Evolutionary conservation across 2,888 invertebrate genomes (phyloP).

Genomic region (Mactromeris polynyma): DNA sequence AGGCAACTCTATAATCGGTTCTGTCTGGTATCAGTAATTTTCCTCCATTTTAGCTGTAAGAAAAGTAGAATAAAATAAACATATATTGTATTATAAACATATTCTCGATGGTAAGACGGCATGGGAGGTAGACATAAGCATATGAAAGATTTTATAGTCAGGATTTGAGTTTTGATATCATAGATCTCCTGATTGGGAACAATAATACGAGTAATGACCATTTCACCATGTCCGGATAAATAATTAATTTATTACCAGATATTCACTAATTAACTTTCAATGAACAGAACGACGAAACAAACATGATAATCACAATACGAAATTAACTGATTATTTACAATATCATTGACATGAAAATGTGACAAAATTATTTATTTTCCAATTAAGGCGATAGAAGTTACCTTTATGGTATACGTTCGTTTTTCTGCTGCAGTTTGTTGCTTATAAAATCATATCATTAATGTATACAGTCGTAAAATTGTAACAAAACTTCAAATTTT

Average conservation of each 20-base stretch:
- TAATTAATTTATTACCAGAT: constrained; percentile 1
- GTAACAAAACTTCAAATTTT: too few relatives aligned
- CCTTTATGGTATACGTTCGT: background rate
- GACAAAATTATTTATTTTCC: background rate
- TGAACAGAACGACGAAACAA: background rate
- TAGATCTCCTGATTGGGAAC: background rate
- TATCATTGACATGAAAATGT: background rate
- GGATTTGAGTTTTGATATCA: too few relatives aligned
- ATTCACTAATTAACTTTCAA: background rate
- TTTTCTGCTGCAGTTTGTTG: too few relatives aligned
- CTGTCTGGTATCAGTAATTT: background rate
- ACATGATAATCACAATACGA: background rate
- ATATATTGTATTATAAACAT: too few relatives aligned
- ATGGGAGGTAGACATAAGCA: too few relatives aligned
- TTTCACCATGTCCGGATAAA: background rate
- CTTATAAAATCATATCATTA: too few relatives aligned
- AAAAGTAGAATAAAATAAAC: background rate
- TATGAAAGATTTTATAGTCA: too few relatives aligned
- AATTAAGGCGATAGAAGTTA: background rate
- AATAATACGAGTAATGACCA: background rate
- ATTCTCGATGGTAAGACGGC: too few relatives aligned
- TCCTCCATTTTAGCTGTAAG: background rate
- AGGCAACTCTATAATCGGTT: background rate
- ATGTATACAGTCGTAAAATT: too few relatives aligned
- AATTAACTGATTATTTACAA: background rate